phyloP scores from a whole-genome alignment of 1,140 invertebrate genomes.

The Drosophila ambigua region DNA sequence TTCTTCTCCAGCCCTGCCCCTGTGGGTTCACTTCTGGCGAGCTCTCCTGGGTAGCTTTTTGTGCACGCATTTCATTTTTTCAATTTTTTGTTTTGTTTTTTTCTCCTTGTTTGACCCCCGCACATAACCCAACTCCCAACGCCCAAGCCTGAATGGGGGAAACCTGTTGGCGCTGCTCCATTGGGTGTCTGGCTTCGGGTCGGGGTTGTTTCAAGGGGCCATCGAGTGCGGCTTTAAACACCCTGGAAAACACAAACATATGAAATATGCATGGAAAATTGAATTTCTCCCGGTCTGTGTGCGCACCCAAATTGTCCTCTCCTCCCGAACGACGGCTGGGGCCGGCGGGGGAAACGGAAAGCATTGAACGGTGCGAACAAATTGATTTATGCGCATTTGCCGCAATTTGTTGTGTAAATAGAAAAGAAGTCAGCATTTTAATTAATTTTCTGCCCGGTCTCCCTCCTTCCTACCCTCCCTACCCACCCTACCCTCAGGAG shows the following conservation, averaged over 20 bases:
- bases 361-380: constrained; percentile 71
- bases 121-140: neutral
- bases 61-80: constrained; percentile 35
- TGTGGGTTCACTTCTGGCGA: constrained; percentile 17
- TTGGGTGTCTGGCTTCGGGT: constrained; percentile 11
- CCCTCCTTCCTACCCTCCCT: neutral
- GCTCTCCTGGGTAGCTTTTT: constrained; percentile 44
- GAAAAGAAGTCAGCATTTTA: constrained; percentile 71
- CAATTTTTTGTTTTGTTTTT: constrained; percentile 44
- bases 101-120: constrained; percentile 34
- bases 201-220: constrained; percentile 30
- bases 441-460: constrained; percentile 63
- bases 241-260: constrained; percentile 57
- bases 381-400: constrained; percentile 82
- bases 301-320: constrained; percentile 15
- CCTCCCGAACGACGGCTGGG: no score
- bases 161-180: constrained; percentile 49
- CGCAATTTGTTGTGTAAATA: constrained; percentile 80
- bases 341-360: constrained; percentile 16
- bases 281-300: constrained; percentile 46
- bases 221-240: constrained; percentile 63
- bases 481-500: neutral
- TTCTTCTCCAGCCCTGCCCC: neutral
- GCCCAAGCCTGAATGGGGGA: constrained; percentile 41
- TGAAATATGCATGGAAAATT: constrained; percentile 76